Evolutionary conservation across 2,797 vertebrate genomes (phyloP), one percentile per base, ranked within the genome.

Genomic region (Myotis planiceps): DNA sequence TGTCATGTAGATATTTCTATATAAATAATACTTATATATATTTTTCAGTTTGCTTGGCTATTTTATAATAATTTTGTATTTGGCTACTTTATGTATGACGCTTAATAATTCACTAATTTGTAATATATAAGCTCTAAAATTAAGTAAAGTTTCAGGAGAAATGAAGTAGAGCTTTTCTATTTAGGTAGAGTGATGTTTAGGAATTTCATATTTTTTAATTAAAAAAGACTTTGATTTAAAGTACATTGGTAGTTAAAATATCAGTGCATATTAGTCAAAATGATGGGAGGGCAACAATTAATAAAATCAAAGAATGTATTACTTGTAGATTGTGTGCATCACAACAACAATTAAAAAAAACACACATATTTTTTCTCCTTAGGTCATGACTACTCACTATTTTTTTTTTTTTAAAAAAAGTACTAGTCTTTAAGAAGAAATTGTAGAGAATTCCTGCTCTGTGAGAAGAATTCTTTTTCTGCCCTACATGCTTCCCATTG

Each of bases 241-340:
- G n/a, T 66, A 66, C 9, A 9, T 16, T 25, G 27, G n/a, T 82
- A 66, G 51, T 83, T 88, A 69, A 96, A 96, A 90, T 37, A 91
- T 42, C 16, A 34, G 6, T 87, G 29, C 21, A 37, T 42, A 55
- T 55, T 42, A 78, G 39, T 87, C 23, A 49, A 81, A 89, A 71
- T 47, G 32, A 68, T 39, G 6, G 27, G 76, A 29, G 18, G 3
- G 39, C 42, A 60, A 63, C 51, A 80, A 71, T 45, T 25, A 74
- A n/a, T 68, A 76, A 53, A 75, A 34, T 39, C 29, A 75, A 45
- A 16, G 34, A n/a, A 74, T 85, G 45, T 8, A 58, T 58, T 84
- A 16, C 45, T 66, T 42, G 25, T 74, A n/a, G 27, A 32, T 42
- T 63, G 34, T 42, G 9, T 39, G 6, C 47, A 74, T 5, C 4